phyloP scores from a whole-genome alignment of 2,888 invertebrate species.

The Lacanobia oleracea region DNA sequence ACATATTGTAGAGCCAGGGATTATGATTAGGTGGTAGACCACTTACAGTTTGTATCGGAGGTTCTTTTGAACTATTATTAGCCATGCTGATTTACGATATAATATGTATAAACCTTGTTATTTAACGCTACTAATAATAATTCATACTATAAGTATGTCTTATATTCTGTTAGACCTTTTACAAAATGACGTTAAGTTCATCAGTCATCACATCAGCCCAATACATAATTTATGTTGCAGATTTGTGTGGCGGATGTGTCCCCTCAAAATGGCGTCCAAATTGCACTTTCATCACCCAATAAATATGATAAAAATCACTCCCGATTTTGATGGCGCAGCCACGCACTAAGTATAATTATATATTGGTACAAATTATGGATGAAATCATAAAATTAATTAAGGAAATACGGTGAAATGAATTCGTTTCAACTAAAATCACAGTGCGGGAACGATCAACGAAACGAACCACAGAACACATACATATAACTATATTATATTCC shows the following conservation, averaged over 20 bases:
- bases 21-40: conserved; percentile 84
- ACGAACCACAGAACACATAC: too few species aligned
- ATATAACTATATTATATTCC: too few species aligned
- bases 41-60: conserved; percentile 86
- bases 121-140: background rate
- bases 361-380: too few species aligned
- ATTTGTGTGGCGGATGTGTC: background rate
- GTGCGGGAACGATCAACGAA: too few species aligned
- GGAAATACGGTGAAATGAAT: too few species aligned
- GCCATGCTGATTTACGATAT: conserved; percentile 72
- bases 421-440: too few species aligned
- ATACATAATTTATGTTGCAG: background rate
- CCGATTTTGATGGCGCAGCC: too few species aligned
- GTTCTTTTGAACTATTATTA: conserved; percentile 85
- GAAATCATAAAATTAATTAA: too few species aligned
- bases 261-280: conserved; percentile 2
- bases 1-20: conserved; percentile 86
- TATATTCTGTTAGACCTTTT: conserved; percentile 11
- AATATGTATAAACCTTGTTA: background rate
- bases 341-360: too few species aligned
- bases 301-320: too few species aligned
- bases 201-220: background rate
- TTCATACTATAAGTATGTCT: background rate
- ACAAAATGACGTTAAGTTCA: conserved; percentile 76
- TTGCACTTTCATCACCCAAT: background rate